A percentile compares a stretch with the other conserved stretches of the same genome.
Conservation (phyloP, 2,797 vertebrate genomes). For the Rhabdomys pumilio region DNA sequence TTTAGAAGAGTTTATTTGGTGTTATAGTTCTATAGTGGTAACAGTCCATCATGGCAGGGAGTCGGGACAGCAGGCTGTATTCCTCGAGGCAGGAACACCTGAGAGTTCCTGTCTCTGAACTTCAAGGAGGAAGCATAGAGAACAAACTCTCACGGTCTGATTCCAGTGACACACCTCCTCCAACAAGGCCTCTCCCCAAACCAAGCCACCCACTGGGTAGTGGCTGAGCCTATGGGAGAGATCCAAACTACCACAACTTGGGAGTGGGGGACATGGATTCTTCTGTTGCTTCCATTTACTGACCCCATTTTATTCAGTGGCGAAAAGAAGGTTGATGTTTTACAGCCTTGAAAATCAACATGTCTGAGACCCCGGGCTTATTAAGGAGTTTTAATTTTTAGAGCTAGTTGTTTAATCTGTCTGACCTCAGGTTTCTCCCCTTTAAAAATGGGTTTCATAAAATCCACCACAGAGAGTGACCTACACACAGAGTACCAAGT, state of each 20-base stretch:
- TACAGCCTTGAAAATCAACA: constrained; percentile 53
- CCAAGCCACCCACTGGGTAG: not conserved
- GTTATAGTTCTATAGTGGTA: not conserved
- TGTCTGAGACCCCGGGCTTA: constrained; percentile 1
- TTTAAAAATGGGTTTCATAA: constrained; percentile 61
- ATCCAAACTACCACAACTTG: not conserved
- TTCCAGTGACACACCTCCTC: not conserved
- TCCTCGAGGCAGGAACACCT: not conserved
- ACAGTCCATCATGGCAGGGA: not conserved
- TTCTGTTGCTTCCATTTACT: constrained; percentile 3
- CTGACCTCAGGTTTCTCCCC: constrained; percentile 17
- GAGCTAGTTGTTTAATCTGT: constrained; percentile 35
- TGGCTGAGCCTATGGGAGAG: not conserved
- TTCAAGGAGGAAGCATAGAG: not conserved
- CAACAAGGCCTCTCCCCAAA: not conserved
- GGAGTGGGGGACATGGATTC: not conserved
- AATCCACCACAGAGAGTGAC: not conserved
- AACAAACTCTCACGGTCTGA: no score
- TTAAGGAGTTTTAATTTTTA: constrained; percentile 5
- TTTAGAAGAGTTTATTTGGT: not conserved
- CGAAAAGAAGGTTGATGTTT: not conserved
- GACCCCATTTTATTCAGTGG: not conserved
- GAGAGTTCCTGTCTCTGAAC: not conserved
- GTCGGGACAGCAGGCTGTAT: not conserved
- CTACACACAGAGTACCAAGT: constrained; percentile 37